Base-by-base conservation (phyloP, 2,113 vertebrate species). In the Phylloscopus trochilus region DNA sequence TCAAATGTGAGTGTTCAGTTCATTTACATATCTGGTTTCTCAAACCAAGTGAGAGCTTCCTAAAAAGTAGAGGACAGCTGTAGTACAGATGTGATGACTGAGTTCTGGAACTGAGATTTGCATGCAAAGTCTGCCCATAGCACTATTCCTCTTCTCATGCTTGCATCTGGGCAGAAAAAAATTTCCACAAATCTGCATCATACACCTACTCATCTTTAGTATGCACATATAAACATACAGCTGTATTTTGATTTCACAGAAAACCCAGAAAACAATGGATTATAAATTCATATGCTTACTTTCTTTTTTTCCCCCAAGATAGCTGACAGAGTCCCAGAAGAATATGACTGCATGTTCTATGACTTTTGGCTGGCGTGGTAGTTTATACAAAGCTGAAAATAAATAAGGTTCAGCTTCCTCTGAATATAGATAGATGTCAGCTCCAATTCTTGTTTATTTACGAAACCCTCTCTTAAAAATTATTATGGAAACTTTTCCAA, bases 61-160 rank as follows among this genome's bases (percentile, higher is more conserved):
- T 91, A 46, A 94, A 93, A 86, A 84, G 78, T 76, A 83, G 46
- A 93, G 18, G 9, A 84, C 78, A 87, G n/a, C 39, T 79, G 59
- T 70, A 93, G 59, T n/a, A 62, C 39, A 91, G 77, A 88, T 14
- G 10, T 6, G 3, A 15, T 31, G 41, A 64, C 58, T 49, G 58
- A 91, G 20, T 9, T 92, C 33, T 59, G 53, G 59, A 91, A 83
- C 59, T 24, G 70, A 91, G 75, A 91, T 69, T 66, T 75, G 46
- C 59, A 95, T 74, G 72, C 43, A 47, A 95, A 83, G 14, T 73
- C 46, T 87, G 33, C 43, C 43, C 37, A 55, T 19, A 67, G 58
- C 51, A 83, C 27, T 47, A 28, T 86, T 91, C 58, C 69, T 83
- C 67, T 87, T 94, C 55, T 93, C 59, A 55, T 73, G 43, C 30